These are phyloP conservation scores for Spondyliosoma cantharus DNA, from an alignment of 2,797 vertebrate species.

Conservation along the genomic window DNA sequence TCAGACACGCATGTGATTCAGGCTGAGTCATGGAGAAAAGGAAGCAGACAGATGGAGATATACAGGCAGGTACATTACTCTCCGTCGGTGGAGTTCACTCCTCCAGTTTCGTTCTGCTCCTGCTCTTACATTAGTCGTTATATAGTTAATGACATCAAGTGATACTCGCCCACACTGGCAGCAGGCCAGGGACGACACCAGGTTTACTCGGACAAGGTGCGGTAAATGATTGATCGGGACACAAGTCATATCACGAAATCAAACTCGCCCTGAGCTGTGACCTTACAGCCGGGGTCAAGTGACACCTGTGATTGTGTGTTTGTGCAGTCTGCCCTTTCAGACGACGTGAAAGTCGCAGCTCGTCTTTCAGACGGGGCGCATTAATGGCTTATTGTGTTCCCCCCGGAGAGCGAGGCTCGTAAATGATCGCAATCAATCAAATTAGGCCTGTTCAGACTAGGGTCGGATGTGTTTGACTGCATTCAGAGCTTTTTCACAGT, in stretches of 20 bases:
- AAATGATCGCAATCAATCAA: slow-evolving; percentile 58
- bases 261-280: slow-evolving; percentile 10
- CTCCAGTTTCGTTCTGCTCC: slow-evolving; percentile 45
- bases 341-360: slow-evolving; percentile 43
- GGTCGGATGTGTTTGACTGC: slow-evolving; percentile 6
- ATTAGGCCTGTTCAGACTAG: slow-evolving; percentile 25
- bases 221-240: slow-evolving; percentile 64
- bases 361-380: slow-evolving; percentile 45
- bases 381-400: slow-evolving; percentile 42
- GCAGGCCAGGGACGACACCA: slow-evolving; percentile 4
- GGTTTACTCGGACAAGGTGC: slow-evolving; percentile 40
- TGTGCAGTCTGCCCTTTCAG: slow-evolving; percentile 5
- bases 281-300: slow-evolving; percentile 47
- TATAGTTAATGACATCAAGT: slow-evolving; percentile 48
- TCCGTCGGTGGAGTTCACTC: slow-evolving; percentile 25
- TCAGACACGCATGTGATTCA: slow-evolving; percentile 14
- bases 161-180: slow-evolving; percentile 5
- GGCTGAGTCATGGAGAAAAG: slow-evolving; percentile 56
- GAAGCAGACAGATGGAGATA: slow-evolving; percentile 14
- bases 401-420: slow-evolving; percentile 30
- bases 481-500: not conserved
- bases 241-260: slow-evolving; percentile 35
- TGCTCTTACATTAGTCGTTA: slow-evolving; percentile 32
- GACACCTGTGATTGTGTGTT: slow-evolving; percentile 46
- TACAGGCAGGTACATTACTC: slow-evolving; percentile 18